A percentile compares a stretch with the other conserved stretches of the same genome.
phyloP scores from a whole-genome alignment of 2,113 vertebrate species.

The Porphyrio hochstetteri region DNA sequence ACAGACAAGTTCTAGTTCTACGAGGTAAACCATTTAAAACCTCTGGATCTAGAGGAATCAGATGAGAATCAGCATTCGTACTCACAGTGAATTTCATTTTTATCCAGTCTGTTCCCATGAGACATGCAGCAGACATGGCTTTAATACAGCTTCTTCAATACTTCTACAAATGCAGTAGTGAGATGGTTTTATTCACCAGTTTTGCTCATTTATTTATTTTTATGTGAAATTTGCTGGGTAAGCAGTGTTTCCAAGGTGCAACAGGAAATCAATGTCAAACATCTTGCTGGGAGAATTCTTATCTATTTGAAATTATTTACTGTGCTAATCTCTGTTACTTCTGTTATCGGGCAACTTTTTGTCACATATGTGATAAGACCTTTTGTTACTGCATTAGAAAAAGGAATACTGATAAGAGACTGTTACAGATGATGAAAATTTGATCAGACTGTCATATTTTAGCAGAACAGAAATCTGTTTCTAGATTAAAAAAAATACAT shows the following conservation, averaged over 20 bases:
- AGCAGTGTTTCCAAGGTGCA: background rate
- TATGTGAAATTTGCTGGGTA: background rate
- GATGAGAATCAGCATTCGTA: background rate
- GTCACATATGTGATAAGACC: background rate
- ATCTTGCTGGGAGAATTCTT: background rate
- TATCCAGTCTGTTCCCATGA: background rate
- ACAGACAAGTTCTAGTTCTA: background rate
- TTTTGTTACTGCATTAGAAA: constrained; percentile 17
- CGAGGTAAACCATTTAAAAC: background rate
- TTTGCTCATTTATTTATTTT: background rate
- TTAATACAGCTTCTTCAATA: background rate
- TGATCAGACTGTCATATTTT: background rate
- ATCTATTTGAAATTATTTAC: background rate
- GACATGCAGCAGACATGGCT: background rate
- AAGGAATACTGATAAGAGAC: background rate
- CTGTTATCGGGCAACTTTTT: background rate
- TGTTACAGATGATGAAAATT: background rate
- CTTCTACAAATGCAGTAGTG: background rate
- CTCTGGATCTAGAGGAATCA: background rate
- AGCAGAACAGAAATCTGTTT: background rate
- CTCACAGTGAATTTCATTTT: background rate
- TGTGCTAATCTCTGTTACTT: background rate
- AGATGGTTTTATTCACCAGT: background rate
- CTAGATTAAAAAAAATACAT: background rate
- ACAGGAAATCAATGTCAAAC: background rate